These are phyloP conservation scores for Willisornis vidua DNA, from an alignment of 2,113 vertebrate genomes.

Conservation along the genomic window DNA sequence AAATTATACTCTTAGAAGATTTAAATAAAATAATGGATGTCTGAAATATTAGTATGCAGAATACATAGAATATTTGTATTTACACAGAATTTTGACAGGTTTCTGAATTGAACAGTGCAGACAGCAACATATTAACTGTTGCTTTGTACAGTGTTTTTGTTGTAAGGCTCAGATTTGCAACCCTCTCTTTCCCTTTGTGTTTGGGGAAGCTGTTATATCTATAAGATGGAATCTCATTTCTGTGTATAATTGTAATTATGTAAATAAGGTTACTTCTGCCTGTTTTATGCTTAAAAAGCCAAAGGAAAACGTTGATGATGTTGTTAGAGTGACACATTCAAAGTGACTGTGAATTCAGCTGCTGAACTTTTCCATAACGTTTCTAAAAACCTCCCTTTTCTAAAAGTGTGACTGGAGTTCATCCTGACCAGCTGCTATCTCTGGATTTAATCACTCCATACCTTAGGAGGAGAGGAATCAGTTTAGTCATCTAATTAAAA, in stretches of 20 bases:
- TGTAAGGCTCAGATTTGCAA: background rate
- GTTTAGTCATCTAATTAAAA: background rate
- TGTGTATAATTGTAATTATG: constrained; percentile 58
- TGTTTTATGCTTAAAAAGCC: constrained; percentile 38
- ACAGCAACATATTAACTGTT: background rate
- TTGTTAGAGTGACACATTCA: constrained; percentile 11
- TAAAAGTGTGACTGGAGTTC: background rate
- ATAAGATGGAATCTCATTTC: constrained; percentile 46
- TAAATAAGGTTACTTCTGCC: constrained; percentile 56
- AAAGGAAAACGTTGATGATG: constrained; percentile 18
- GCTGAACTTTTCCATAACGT: background rate
- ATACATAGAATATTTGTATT: background rate
- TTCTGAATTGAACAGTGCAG: background rate
- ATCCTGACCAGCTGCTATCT: background rate
- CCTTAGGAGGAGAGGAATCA: background rate
- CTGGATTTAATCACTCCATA: background rate
- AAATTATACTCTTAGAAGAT: background rate
- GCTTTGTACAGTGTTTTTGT: background rate
- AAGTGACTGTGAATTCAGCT: background rate
- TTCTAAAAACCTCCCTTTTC: background rate
- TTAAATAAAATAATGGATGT: background rate
- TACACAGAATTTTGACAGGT: background rate
- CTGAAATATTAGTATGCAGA: background rate
- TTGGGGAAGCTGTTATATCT: constrained; percentile 21
- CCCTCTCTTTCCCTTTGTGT: background rate